These are phyloP conservation scores for Fragum whitleyi DNA, from an alignment of 2,888 invertebrate genomes.

Conservation along the genomic window DNA sequence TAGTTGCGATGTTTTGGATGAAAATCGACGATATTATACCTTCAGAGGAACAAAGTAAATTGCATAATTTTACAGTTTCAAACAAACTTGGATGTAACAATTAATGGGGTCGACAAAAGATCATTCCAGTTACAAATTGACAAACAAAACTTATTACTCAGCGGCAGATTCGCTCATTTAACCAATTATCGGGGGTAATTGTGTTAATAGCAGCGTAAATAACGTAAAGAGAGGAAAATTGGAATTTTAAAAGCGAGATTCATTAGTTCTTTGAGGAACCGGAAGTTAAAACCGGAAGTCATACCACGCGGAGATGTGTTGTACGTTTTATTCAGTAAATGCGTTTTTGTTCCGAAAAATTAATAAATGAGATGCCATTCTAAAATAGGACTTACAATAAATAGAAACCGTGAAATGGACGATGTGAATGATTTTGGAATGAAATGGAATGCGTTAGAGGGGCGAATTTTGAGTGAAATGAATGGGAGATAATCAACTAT, in stretches of 20 bases:
- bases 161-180: not conserved
- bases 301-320: slow-evolving; percentile 14
- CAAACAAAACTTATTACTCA: not conserved
- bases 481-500: too few species aligned
- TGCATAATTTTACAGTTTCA: too few species aligned
- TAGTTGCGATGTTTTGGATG: too few species aligned
- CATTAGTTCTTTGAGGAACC: slow-evolving; percentile 5
- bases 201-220: slow-evolving; percentile 39
- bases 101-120: not conserved
- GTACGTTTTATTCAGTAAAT: slow-evolving; percentile 4
- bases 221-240: slow-evolving; percentile 37
- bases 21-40: too few species aligned
- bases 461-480: too few species aligned
- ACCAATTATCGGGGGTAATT: slow-evolving; percentile 15
- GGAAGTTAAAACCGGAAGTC: slow-evolving; percentile 12
- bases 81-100: not conserved
- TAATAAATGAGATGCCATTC: not conserved
- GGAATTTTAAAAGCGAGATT: slow-evolving; percentile 43
- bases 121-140: not conserved
- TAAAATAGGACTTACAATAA: not conserved
- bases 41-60: too few species aligned
- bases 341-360: slow-evolving; percentile 6
- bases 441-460: too few species aligned
- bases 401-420: too few species aligned
- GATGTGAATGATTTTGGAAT: too few species aligned